Evolutionary conservation across 35 echinoderm and acorn worm genomes (phyloP), one percentile per base, ranked within the genome.

Genomic region (Amphiura filiformis): DNA sequence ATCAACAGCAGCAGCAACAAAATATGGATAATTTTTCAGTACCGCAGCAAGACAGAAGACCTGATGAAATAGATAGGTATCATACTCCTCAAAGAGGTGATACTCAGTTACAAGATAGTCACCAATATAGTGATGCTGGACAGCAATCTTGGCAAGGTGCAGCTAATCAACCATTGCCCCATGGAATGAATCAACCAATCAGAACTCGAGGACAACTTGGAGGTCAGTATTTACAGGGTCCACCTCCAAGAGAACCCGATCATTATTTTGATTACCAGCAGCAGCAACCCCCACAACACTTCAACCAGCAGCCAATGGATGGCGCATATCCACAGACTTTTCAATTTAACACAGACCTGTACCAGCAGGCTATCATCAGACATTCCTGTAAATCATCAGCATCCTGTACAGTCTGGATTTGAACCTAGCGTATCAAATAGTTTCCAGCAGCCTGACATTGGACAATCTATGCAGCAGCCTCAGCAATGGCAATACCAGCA

Each of bases 401-500:
- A 70, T 18, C 61, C 61, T 70, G 26, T 70, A 3, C 61, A 70
- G 26, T 70, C 61, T 13, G 61, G 61, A n/a, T 70, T 70, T 70
- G 61, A 70, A 15, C 61, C 61, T 23, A 70, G 28, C 26, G 9
- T 70, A 30, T 70, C 61, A 70, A n/a, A n/a, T 30, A 70, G 61
- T 70, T 70, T 15, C 61, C 61, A 70, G 28, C 61, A 70, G 26
- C 61, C 61, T 70, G 26, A 70, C 26, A 17, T 47, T 17, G 26
- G 7, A 23, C 61, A 70, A 23, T 70, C 2, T n/a, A 30, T 32
- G 41, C 84, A 31, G 76, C 65, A 87, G 20, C 84, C 81, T 12
- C 65, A 87, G 32, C 84, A 87, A 13, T 84, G 84, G 47, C 32
- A 32, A 20, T 65, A 36, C 17, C 75, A 57, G 17, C 85, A 87